Base-by-base conservation (phyloP, 2,797 vertebrate genomes). In the Passerculus sandwichensis region DNA sequence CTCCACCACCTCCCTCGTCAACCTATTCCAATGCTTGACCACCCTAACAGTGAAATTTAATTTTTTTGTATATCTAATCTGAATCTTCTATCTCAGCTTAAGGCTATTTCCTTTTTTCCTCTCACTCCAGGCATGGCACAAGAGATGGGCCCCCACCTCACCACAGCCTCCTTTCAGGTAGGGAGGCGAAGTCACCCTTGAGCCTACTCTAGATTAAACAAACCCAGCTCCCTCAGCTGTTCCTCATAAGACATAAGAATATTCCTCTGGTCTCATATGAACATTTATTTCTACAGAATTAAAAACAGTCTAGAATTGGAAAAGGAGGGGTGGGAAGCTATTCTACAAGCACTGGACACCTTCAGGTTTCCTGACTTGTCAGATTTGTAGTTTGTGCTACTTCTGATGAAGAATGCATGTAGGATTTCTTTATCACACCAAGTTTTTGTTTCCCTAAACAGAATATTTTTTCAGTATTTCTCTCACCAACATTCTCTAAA, bases 101-200 rank as follows among this genome's bases (percentile, higher is more conserved):
- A 77, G 51, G 21, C 17, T 29, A 27, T 40, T 71, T 45, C 29
- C 11, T 45, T 64, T 64, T n/a, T 14, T 7, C 2, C 21, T 77
- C 38, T 53, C 38, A 59, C n/a, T 71, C 17, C 15, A 47, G 38
- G 38, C 21, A 71, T 16, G 9, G 45, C 29, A 72, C n/a, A 71
- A 53, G 12, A 71, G 29, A 59, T 21, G 22, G 19, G 5, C 3
- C 36, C 6, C 13, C n/a, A 10, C 1, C 21, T 36, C 38, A 27
- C 21, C 30, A 27, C 17, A 59, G 11, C 6, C 45, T 89, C 12
- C 29, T 89, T 65, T 34, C 25, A 65, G 15, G 6, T 6, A 59
- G 29, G 16, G 27, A 0, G 0, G 25, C 29, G 8, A 50, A 48
- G 23, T 18, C 23, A 15, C 3, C 29, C 25, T 22, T 16, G 3